These are phyloP conservation scores for Parelbella ahira DNA, from an alignment of 2,888 invertebrate genomes.

Conservation along the genomic window DNA sequence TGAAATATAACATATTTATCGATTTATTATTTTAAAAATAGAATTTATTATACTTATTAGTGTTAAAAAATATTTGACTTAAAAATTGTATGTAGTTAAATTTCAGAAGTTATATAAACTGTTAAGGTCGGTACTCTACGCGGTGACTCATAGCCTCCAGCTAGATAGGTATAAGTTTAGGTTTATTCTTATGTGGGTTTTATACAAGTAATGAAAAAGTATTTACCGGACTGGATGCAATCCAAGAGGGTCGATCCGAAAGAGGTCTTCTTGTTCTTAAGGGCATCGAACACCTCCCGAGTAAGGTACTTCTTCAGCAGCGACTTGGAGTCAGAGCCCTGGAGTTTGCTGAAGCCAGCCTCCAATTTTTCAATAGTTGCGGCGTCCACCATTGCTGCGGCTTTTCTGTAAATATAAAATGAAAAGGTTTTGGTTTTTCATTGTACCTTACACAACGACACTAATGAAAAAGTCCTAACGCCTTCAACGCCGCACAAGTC, in stretches of 20 bases:
- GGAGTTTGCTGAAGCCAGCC: slow-evolving; percentile 93
- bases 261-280: slow-evolving; percentile 95
- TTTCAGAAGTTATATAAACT: too few relatives aligned
- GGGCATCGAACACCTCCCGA: slow-evolving; percentile 93
- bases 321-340: slow-evolving; percentile 95
- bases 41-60: too few relatives aligned
- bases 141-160: too few relatives aligned
- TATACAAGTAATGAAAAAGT: too few relatives aligned
- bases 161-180: too few relatives aligned
- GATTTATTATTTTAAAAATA: too few relatives aligned
- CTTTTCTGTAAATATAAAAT: slow-evolving; percentile 81
- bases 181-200: too few relatives aligned
- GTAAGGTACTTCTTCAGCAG: slow-evolving; percentile 97
- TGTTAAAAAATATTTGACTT: too few relatives aligned
- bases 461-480: slow-evolving; percentile 53
- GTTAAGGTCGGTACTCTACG: too few relatives aligned
- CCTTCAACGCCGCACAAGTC: slow-evolving; percentile 72
- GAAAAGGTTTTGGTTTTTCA: too few relatives aligned
- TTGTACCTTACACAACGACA: background rate
- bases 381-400: slow-evolving; percentile 94
- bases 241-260: slow-evolving; percentile 96
- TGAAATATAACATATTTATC: too few relatives aligned
- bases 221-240: slow-evolving; percentile 94
- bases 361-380: slow-evolving; percentile 95
- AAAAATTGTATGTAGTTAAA: too few relatives aligned